phyloP scores from a whole-genome alignment of 2,888 invertebrate species.

The Nomada ruficornis region DNA sequence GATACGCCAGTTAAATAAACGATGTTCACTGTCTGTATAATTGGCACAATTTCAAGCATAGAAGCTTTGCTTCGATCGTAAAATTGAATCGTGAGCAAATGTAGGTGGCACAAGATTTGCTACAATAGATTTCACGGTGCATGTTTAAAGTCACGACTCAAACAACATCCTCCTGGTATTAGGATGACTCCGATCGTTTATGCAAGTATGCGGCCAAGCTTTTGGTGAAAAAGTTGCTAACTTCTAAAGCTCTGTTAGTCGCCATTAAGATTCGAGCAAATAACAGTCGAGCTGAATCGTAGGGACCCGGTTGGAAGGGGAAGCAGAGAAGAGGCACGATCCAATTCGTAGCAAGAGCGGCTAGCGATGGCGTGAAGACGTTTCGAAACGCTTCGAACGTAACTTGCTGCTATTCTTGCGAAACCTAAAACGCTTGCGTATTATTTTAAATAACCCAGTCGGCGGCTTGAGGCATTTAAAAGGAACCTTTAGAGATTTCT shows the following conservation, averaged over 20 bases:
- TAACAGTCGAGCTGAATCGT: conserved; percentile 47
- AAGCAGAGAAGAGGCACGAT: not conserved
- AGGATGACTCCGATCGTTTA: conserved; percentile 26
- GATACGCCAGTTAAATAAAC: not conserved
- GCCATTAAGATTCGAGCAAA: conserved; percentile 67
- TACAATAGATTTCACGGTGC: not conserved
- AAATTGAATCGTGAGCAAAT: not conserved
- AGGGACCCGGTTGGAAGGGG: not conserved
- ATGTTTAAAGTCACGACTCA: too few species aligned
- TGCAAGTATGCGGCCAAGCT: conserved; percentile 31
- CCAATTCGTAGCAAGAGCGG: conserved; percentile 6
- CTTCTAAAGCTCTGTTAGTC: conserved; percentile 24
- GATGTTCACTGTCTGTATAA: too few species aligned
- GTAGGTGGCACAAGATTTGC: not conserved
- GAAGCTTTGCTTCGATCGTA: too few species aligned
- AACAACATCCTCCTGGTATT: too few species aligned
- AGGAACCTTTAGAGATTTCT: conserved; percentile 6
- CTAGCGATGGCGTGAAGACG: conserved; percentile 39
- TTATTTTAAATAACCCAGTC: not conserved
- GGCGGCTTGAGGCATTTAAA: not conserved
- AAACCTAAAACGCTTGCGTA: conserved; percentile 11
- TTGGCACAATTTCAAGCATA: too few species aligned
- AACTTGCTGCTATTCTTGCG: not conserved
- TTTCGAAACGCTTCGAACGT: not conserved
- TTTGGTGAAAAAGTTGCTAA: conserved; percentile 36